These are phyloP conservation scores for Marmota monax DNA, from an alignment of 2,113 vertebrate genomes.

Conservation along the genomic window DNA sequence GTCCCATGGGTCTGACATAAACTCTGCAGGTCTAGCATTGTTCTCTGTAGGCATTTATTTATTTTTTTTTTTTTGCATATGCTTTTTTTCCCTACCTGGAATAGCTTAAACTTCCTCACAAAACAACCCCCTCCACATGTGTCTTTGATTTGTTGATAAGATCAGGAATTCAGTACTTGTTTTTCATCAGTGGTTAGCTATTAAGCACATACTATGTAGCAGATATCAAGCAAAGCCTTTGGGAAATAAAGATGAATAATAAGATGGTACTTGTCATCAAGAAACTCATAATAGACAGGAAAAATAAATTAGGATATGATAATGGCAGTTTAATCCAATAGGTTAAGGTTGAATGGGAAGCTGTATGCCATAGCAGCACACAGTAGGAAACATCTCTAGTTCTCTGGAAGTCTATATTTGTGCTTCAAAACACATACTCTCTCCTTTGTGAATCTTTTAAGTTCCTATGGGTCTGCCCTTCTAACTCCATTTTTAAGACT, in stretches of 20 bases:
- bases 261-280: background rate
- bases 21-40: background rate
- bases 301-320: background rate
- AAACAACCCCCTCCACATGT: background rate
- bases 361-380: background rate
- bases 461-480: background rate
- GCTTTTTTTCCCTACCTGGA: background rate
- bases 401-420: background rate
- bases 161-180: background rate
- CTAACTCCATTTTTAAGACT: background rate
- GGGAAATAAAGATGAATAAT: background rate
- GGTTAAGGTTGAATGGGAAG: background rate
- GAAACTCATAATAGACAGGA: background rate
- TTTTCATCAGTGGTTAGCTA: background rate
- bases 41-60: background rate
- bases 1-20: background rate
- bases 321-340: background rate
- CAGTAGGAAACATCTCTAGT: background rate
- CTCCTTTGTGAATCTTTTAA: background rate
- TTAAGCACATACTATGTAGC: background rate
- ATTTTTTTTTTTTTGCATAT: background rate
- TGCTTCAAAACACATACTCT: background rate
- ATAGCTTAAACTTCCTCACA: background rate
- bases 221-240: background rate
- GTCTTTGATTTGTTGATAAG: background rate